Evolutionary conservation across 1,140 invertebrate genomes (phyloP).

Genomic region (Tachypleus tridentatus): DNA sequence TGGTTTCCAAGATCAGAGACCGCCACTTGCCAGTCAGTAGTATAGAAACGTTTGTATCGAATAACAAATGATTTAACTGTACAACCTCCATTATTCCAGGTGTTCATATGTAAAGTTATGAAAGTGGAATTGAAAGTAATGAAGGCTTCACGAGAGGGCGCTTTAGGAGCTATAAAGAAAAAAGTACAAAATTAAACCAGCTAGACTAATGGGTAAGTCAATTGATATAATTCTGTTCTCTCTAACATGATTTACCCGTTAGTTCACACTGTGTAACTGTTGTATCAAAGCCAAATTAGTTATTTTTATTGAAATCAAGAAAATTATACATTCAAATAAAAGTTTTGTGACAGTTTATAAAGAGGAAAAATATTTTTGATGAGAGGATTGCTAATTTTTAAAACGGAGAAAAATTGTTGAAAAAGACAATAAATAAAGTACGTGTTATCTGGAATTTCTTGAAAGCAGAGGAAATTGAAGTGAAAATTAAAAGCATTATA

Average conservation of each 20-base stretch:
- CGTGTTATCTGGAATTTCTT: no score
- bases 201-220: background rate
- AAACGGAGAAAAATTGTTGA: no score
- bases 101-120: constrained; percentile 51
- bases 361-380: no score
- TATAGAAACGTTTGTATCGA: constrained; percentile 44
- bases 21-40: constrained; percentile 14
- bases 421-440: no score
- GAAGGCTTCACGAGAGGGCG: constrained; percentile 31
- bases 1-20: constrained; percentile 17
- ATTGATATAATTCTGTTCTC: constrained; percentile 1
- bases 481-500: no score
- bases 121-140: constrained; percentile 51
- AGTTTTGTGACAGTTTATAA: no score
- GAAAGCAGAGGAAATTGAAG: no score
- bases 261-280: no score
- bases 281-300: constrained; percentile 11
- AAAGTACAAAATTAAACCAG: constrained; percentile 3
- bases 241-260: no score
- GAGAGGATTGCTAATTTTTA: no score
- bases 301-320: constrained; percentile 5
- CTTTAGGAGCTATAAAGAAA: constrained; percentile 15
- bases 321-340: no score
- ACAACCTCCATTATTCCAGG: constrained; percentile 68
- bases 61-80: constrained; percentile 63